These are phyloP conservation scores for Sycophaga agraensis DNA, from an alignment of 1,140 invertebrate genomes.

Conservation along the genomic window DNA sequence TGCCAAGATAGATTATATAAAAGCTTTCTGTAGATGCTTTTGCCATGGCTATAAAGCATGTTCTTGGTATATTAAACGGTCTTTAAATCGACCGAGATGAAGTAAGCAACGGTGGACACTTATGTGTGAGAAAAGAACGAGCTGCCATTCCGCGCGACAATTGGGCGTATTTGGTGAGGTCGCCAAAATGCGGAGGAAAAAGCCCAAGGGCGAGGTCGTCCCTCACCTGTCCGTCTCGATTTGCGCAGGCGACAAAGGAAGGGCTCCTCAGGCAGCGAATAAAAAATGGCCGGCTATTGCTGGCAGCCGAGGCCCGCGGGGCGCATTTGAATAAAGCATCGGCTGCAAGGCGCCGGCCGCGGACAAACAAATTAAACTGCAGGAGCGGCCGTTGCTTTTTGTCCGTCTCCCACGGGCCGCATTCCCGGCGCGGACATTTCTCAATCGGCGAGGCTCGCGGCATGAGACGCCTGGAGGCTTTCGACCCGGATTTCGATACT, in stretches of 20 bases:
- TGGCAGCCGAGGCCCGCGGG: slow-evolving; percentile 30
- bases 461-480: not conserved
- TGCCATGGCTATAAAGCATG: no score
- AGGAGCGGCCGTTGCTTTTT: slow-evolving; percentile 14
- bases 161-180: no score
- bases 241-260: not conserved
- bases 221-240: slow-evolving; percentile 20
- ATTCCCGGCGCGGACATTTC: slow-evolving; percentile 5
- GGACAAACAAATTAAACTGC: slow-evolving; percentile 36
- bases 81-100: no score
- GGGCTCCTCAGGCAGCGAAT: slow-evolving; percentile 7
- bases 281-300: slow-evolving; percentile 33
- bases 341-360: slow-evolving; percentile 5
- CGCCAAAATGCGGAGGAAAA: no score
- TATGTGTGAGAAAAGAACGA: no score
- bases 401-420: slow-evolving; percentile 4
- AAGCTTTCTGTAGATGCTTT: no score
- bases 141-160: no score
- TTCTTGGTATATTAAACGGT: no score
- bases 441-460: slow-evolving; percentile 6
- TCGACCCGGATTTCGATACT: slow-evolving; percentile 11
- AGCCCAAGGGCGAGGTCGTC: not conserved
- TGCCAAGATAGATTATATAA: no score
- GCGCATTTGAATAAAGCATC: slow-evolving; percentile 38
- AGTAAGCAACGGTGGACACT: no score